Percentiles rank a stretch among this genome's conserved stretches.
Conservation (phyloP, 2,797 vertebrate genomes). For the Percopsis omiscomaycus region DNA sequence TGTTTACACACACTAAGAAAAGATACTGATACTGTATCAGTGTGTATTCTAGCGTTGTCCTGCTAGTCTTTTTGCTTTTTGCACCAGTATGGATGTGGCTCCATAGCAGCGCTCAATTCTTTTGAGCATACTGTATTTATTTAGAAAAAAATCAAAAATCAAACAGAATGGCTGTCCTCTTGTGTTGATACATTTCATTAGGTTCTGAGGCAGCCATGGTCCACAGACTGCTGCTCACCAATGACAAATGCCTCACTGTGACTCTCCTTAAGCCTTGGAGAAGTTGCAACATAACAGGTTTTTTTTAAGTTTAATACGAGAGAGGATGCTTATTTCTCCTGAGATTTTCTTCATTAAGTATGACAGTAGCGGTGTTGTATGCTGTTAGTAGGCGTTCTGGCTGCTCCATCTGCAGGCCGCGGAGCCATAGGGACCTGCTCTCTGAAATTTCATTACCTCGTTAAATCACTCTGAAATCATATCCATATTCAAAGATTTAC, state of each 20-base stretch:
- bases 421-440: conserved; percentile 52
- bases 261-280: conserved; percentile 51
- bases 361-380: conserved; percentile 44
- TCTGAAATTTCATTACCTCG: conserved; percentile 68
- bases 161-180: conserved; percentile 30
- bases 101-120: conserved; percentile 3
- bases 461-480: conserved; percentile 64
- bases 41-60: neutral
- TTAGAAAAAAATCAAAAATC: neutral
- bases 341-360: conserved; percentile 64
- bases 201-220: conserved; percentile 56
- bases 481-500: conserved; percentile 65
- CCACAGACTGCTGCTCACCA: conserved; percentile 49
- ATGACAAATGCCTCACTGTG: conserved; percentile 49
- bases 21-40: no score
- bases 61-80: neutral
- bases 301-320: conserved; percentile 36
- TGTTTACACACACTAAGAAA: conserved; percentile 27
- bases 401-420: conserved; percentile 57
- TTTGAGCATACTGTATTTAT: conserved; percentile 20
- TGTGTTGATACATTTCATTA: conserved; percentile 53
- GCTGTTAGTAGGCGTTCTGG: conserved; percentile 49
- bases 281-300: conserved; percentile 54
- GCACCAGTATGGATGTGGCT: neutral
- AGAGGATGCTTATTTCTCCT: conserved; percentile 58